These are phyloP conservation scores for Thripadectes ignobilis DNA, from an alignment of 2,797 vertebrate genomes.

Conservation along the genomic window DNA sequence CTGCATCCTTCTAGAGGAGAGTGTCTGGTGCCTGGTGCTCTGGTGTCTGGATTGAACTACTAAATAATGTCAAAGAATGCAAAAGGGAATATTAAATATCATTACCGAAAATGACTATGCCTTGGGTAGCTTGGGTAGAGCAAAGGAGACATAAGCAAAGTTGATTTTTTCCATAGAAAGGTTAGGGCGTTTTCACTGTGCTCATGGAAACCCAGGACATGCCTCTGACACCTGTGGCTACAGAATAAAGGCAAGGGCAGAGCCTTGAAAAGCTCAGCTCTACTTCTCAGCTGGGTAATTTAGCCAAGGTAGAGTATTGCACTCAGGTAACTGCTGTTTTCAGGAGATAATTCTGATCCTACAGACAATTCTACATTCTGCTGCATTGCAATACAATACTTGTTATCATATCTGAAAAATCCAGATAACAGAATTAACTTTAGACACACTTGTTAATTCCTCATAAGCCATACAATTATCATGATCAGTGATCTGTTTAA, in stretches of 20 bases:
- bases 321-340: background rate
- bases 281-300: background rate
- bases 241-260: background rate
- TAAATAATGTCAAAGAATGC: background rate
- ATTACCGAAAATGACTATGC: background rate
- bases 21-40: no score
- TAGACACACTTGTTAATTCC: background rate
- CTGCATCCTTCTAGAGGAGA: rapidly evolving
- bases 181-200: background rate
- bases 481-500: background rate
- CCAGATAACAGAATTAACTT: background rate
- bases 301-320: background rate
- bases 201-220: background rate
- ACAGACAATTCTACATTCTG: background rate
- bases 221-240: background rate
- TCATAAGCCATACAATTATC: background rate
- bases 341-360: background rate
- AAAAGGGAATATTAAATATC: background rate
- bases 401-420: background rate
- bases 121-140: background rate
- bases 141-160: background rate
- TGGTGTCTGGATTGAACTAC: background rate
- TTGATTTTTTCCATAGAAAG: background rate
- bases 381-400: background rate
- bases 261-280: background rate